These are phyloP conservation scores for Polydrusus pterygomalis DNA, from an alignment of 2,888 invertebrate genomes.

Conservation along the genomic window DNA sequence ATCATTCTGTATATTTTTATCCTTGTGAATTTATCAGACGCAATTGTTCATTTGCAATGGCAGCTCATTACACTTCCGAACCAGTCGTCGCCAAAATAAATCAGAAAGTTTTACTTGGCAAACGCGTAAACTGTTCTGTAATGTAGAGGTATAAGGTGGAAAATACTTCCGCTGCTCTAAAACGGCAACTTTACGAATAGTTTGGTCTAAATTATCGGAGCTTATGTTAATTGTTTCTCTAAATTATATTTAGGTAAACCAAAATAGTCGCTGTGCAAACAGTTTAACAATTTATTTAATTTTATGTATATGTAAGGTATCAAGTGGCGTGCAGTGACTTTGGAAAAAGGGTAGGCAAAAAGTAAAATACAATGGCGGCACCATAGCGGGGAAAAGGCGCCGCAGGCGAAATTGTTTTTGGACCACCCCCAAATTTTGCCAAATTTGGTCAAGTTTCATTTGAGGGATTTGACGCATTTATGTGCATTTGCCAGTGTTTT, in stretches of 20 bases:
- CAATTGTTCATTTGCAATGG: neutral
- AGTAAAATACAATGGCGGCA: no score
- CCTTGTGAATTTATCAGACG: no score
- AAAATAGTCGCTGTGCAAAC: conserved; percentile 57
- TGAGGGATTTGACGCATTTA: no score
- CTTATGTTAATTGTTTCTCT: conserved; percentile 60
- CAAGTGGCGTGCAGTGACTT: no score
- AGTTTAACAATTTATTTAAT: conserved; percentile 56
- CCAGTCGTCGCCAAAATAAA: conserved; percentile 43
- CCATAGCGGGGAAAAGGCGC: no score
- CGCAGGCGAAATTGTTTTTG: no score
- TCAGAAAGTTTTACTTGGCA: conserved; percentile 37
- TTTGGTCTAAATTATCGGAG: conserved; percentile 54
- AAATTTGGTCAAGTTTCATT: no score
- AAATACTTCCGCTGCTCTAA: conserved; percentile 46
- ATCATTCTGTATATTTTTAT: no score
- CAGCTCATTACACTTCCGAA: conserved; percentile 6
- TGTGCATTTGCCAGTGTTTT: no score
- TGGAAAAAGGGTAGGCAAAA: no score
- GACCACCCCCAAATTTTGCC: no score
- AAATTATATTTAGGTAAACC: conserved; percentile 60
- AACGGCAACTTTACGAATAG: conserved; percentile 40
- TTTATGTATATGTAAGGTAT: neutral
- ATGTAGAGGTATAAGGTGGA: conserved; percentile 49
- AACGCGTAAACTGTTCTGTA: conserved; percentile 44